A percentile compares a stretch with the other conserved stretches of the same genome.
These are phyloP conservation scores for Lycaon pictus DNA, from an alignment of 2,113 vertebrate species.

Conservation along the genomic window DNA sequence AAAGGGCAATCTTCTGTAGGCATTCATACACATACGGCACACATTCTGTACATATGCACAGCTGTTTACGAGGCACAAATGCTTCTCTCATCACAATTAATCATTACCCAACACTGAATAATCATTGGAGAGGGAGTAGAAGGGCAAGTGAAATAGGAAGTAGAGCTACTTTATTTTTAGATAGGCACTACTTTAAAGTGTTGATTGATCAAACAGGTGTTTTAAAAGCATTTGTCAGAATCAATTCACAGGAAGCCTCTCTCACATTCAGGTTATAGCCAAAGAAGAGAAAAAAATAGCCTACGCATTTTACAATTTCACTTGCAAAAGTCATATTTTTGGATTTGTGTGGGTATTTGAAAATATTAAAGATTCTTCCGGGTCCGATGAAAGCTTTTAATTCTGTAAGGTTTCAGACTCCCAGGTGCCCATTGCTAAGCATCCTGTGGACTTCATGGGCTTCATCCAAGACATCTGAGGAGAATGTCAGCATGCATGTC, in stretches of 20 bases:
- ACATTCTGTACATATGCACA: background rate
- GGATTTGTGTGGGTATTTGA: conserved; percentile 3
- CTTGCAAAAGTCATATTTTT: conserved; percentile 11
- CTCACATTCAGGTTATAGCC: conserved; percentile 48
- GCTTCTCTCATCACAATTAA: background rate
- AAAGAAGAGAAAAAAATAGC: background rate
- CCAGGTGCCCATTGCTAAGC: background rate
- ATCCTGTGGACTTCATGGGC: background rate
- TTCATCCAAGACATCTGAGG: background rate
- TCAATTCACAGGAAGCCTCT: conserved; percentile 62
- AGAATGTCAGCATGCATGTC: background rate
- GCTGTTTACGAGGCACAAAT: background rate
- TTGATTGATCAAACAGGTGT: conserved; percentile 62
- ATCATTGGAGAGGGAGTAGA: background rate
- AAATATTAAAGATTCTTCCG: conserved; percentile 41
- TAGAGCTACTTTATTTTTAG: conserved; percentile 64
- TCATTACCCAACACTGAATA: conserved; percentile 57
- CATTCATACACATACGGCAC: background rate
- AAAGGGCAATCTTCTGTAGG: background rate
- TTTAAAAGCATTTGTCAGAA: conserved; percentile 64
- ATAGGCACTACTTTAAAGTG: conserved; percentile 55
- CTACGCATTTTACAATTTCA: conserved; percentile 54
- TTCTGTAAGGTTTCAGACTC: background rate
- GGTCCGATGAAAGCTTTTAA: background rate
- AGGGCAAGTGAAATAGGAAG: background rate